phyloP scores from a whole-genome alignment of 2,797 vertebrate genomes.

The Squalus acanthias region DNA sequence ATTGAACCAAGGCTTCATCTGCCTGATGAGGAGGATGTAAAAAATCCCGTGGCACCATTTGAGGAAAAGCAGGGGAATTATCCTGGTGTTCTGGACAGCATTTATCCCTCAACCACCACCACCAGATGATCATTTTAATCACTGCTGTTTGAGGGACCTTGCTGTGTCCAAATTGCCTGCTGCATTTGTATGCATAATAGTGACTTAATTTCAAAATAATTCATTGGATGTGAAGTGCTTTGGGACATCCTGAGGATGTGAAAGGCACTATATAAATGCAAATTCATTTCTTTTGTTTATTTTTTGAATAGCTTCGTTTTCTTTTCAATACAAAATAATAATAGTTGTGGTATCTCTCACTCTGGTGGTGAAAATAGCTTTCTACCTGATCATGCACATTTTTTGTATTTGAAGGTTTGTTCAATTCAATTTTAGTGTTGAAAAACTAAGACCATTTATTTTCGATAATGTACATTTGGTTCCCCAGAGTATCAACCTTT shows the following conservation, averaged over 20 bases:
- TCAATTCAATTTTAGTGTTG: too few relatives aligned
- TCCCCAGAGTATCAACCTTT: background rate
- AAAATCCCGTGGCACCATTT: background rate
- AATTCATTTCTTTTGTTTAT: too few relatives aligned
- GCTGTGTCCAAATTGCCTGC: background rate
- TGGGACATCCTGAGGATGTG: too few relatives aligned
- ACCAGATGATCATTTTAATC: background rate
- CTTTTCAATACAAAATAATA: too few relatives aligned
- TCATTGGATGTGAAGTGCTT: too few relatives aligned
- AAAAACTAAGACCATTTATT: background rate
- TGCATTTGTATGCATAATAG: background rate
- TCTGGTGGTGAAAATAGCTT: too few relatives aligned
- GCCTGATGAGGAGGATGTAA: background rate
- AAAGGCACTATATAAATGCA: too few relatives aligned
- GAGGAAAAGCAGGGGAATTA: background rate
- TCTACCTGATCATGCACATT: too few relatives aligned
- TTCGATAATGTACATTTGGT: background rate
- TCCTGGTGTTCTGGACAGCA: background rate
- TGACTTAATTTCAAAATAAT: too few relatives aligned
- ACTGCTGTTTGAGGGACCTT: background rate
- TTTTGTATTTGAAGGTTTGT: too few relatives aligned
- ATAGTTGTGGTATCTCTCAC: too few relatives aligned
- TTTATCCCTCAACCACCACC: background rate
- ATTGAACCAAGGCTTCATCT: background rate
- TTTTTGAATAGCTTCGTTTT: too few relatives aligned